Evolutionary conservation across 2,113 vertebrate species (phyloP).

Genomic region (Triplophysa siluroides): DNA sequence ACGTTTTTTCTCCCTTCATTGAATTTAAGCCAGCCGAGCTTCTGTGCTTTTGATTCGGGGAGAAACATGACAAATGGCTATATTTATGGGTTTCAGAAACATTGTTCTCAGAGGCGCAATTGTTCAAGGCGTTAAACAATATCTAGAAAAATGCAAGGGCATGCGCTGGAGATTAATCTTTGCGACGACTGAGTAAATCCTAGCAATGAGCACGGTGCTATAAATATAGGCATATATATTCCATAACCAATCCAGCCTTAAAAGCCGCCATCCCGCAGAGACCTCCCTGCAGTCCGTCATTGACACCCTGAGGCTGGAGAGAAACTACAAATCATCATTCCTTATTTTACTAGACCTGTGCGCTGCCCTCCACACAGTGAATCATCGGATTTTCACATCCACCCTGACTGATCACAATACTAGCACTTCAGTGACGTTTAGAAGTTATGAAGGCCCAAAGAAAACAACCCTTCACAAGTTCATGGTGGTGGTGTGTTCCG

Average conservation of each 20-base stretch:
- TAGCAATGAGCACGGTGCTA: background rate
- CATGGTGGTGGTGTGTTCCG: too few species aligned
- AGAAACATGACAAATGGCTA: slow-evolving; percentile 56
- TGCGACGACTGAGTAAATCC: slow-evolving; percentile 15
- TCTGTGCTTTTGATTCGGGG: slow-evolving; percentile 48
- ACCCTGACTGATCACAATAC: too few species aligned
- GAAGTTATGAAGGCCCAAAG: too few species aligned
- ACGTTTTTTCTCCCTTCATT: slow-evolving; percentile 55
- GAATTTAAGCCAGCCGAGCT: slow-evolving; percentile 66
- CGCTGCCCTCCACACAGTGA: background rate
- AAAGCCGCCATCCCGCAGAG: too few species aligned
- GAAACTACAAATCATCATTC: too few species aligned
- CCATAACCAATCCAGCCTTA: too few species aligned
- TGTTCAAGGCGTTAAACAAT: slow-evolving; percentile 54
- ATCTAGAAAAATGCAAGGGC: slow-evolving; percentile 39
- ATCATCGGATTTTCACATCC: too few species aligned
- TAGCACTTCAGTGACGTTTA: too few species aligned
- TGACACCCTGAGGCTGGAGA: too few species aligned
- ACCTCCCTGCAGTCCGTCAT: too few species aligned
- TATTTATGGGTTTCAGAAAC: slow-evolving; percentile 57
- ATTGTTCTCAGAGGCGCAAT: slow-evolving; percentile 52
- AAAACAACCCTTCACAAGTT: too few species aligned
- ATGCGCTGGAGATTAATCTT: slow-evolving; percentile 51
- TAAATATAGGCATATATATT: background rate
- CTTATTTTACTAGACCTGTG: too few species aligned